phyloP scores from a whole-genome alignment of 2,113 vertebrate species.

The Sturnira hondurensis region DNA sequence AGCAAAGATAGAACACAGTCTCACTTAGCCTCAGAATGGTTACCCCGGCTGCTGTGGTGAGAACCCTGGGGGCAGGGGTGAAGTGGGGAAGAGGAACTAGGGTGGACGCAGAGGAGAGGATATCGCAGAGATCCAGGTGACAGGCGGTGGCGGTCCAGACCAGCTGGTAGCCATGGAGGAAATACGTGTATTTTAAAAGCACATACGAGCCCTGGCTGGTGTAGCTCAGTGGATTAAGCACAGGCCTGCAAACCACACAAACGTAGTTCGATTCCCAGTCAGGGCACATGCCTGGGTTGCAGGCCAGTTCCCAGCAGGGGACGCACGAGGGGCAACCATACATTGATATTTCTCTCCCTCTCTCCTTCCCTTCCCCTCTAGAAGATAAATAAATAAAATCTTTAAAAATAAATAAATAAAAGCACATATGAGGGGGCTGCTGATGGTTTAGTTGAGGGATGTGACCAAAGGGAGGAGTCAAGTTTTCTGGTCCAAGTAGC shows the following conservation, averaged over 20 bases:
- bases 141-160: background rate
- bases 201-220: no score
- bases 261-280: no score
- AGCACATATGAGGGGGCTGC: background rate
- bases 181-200: background rate
- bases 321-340: no score
- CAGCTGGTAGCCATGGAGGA: background rate
- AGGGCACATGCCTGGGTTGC: no score
- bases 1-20: background rate
- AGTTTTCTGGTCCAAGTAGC: background rate
- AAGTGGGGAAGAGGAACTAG: background rate
- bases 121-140: background rate
- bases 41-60: background rate
- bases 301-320: no score
- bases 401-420: no score
- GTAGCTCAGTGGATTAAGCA: no score
- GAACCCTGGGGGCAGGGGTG: background rate
- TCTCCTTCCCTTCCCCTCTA: no score
- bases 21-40: background rate
- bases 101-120: background rate
- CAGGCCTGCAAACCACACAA: no score
- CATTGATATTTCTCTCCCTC: no score
- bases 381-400: no score
- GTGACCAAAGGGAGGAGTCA: background rate
- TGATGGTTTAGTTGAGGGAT: background rate